Percentiles rank a stretch among this genome's conserved stretches.
These are phyloP conservation scores for Druon quercuslanigerum DNA, from an alignment of 1,140 invertebrate species.

Conservation along the genomic window DNA sequence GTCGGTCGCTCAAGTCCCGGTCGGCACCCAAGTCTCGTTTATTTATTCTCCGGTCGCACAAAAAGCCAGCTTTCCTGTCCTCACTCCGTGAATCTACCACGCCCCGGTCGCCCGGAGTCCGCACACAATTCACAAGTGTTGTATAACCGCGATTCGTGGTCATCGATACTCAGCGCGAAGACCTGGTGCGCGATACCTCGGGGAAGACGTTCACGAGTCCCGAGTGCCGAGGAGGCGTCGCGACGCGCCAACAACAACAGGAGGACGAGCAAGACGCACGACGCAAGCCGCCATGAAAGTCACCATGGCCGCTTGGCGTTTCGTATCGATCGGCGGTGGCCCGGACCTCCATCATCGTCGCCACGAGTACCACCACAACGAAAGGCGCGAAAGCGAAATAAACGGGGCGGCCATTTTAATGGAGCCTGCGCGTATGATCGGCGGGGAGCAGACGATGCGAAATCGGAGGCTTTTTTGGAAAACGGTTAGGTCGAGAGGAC, in stretches of 20 bases:
- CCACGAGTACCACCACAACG: constrained; percentile 36
- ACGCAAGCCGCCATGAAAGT: constrained; percentile 34
- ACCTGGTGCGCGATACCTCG: background rate
- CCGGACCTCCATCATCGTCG: constrained; percentile 35
- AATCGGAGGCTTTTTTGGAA: constrained; percentile 55
- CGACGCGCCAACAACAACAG: background rate
- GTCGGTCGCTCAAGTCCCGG: background rate
- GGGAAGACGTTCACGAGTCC: background rate
- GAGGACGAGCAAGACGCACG: constrained; percentile 15
- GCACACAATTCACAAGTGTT: constrained; percentile 42
- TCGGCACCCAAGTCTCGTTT: background rate
- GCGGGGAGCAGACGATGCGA: constrained; percentile 72
- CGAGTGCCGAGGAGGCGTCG: constrained; percentile 6
- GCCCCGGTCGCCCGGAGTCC: constrained; percentile 42
- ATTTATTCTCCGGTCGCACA: background rate
- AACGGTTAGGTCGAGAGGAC: background rate
- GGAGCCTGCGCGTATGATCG: constrained; percentile 76
- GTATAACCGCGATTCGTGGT: background rate
- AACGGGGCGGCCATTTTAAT: constrained; percentile 68
- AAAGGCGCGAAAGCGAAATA: constrained; percentile 16
- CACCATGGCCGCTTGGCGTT: constrained; percentile 34
- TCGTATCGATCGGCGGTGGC: constrained; percentile 34
- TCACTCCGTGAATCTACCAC: constrained; percentile 52
- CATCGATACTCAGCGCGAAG: background rate
- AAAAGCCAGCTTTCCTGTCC: no score